Conservation (phyloP, 2,888 invertebrate genomes). For the Ethmia dodecea region DNA sequence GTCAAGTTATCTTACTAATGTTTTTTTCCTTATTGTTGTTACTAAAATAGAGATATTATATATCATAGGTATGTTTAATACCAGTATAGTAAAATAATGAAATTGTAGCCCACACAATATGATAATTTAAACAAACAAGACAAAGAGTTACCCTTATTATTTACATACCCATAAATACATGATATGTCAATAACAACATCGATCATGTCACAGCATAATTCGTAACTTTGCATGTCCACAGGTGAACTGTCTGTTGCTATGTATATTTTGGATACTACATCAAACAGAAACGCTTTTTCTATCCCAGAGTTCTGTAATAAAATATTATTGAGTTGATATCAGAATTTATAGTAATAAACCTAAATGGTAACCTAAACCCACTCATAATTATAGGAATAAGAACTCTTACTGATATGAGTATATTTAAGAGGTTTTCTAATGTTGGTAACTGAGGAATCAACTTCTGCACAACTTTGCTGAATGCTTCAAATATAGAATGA, state of each 20-base stretch:
- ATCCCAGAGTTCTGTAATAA: slow-evolving; percentile 95
- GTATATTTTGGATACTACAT: slow-evolving; percentile 99
- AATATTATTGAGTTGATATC: background rate
- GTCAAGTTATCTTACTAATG: too few species aligned
- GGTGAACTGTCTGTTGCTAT: slow-evolving; percentile 99
- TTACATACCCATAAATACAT: slow-evolving; percentile 96
- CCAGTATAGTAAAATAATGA: too few species aligned
- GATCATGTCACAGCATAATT: slow-evolving; percentile 99
- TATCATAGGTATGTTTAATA: too few species aligned
- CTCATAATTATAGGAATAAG: background rate
- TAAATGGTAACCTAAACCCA: background rate
- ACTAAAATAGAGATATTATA: too few species aligned
- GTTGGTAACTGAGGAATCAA: slow-evolving; percentile 98
- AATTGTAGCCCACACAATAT: too few species aligned
- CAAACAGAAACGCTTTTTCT: slow-evolving; percentile 99
- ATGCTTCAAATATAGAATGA: slow-evolving; percentile 99
- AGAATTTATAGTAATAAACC: background rate
- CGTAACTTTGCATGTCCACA: slow-evolving; percentile 99
- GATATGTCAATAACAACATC: slow-evolving; percentile 99
- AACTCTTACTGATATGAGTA: slow-evolving; percentile 93
- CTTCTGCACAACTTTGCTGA: slow-evolving; percentile 99
- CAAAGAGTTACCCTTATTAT: too few species aligned
- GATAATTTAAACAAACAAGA: too few species aligned
- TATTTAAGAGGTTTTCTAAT: slow-evolving; percentile 97
- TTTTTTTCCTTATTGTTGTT: too few species aligned